Evolutionary conservation across 2,113 vertebrate species (phyloP).

Genomic region (Isichthys henryi): DNA sequence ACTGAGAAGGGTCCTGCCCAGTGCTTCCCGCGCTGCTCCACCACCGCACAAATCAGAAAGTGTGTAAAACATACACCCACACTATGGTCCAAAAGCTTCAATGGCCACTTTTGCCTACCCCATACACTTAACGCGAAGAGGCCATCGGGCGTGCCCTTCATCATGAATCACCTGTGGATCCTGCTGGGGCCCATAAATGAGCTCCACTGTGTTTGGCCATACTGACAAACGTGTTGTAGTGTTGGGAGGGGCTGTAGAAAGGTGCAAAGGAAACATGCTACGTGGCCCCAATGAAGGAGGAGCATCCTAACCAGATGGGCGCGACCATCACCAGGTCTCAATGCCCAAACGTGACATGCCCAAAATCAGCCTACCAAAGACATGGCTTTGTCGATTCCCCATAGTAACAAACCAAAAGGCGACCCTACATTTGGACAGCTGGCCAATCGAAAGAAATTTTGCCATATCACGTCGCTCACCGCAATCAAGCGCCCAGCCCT

Average conservation of each 20-base stretch:
- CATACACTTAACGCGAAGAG: background rate
- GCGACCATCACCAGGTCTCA: background rate
- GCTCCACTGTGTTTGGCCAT: background rate
- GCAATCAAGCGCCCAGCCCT: background rate
- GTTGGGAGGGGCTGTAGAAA: background rate
- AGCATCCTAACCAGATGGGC: background rate
- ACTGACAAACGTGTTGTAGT: background rate
- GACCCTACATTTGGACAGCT: background rate
- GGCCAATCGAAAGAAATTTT: conserved; percentile 4
- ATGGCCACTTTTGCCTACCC: background rate
- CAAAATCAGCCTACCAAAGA: background rate
- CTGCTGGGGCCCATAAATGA: background rate
- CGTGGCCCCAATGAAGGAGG: background rate
- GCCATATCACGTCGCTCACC: background rate
- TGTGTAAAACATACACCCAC: background rate
- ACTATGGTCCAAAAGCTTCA: background rate
- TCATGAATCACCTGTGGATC: background rate
- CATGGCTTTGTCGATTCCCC: background rate
- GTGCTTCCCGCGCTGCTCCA: background rate
- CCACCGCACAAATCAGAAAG: background rate
- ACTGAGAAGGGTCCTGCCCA: background rate
- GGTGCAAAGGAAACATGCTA: background rate
- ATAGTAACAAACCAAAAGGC: background rate
- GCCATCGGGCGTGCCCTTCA: background rate
- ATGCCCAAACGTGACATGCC: background rate